A percentile compares a stretch with the other conserved stretches of the same genome.
These are phyloP conservation scores for Homarus gammarus DNA, from an alignment of 2,888 invertebrate genomes.

Conservation along the genomic window DNA sequence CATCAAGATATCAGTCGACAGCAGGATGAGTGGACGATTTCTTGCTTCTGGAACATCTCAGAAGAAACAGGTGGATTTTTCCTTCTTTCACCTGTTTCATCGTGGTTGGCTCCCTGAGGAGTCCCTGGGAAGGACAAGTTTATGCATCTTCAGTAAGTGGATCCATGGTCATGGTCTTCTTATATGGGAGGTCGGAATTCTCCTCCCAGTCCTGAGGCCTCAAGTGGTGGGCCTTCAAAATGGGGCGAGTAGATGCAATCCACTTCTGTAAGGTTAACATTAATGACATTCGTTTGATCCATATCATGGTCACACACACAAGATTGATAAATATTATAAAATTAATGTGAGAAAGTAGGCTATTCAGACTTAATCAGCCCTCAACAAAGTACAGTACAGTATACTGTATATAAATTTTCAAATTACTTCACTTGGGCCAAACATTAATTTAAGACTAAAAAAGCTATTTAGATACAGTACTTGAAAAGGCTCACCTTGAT, in stretches of 20 bases:
- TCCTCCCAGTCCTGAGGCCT: conserved; percentile 74
- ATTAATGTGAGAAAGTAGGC: not conserved
- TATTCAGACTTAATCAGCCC: no score
- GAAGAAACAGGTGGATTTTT: not conserved
- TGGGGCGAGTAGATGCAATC: conserved; percentile 73
- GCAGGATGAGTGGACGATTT: not conserved
- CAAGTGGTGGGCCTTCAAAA: conserved; percentile 75
- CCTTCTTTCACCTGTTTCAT: not conserved
- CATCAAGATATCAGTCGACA: not conserved
- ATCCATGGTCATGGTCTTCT: conserved; percentile 75
- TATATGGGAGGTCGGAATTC: conserved; percentile 70
- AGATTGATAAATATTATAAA: no score
- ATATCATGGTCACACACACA: no score
- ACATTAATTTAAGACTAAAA: no score
- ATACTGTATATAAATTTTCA: no score
- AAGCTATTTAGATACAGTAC: no score
- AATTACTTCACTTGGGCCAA: no score
- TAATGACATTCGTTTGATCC: no score
- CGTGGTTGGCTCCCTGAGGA: not conserved
- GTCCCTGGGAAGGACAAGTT: not conserved
- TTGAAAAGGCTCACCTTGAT: no score
- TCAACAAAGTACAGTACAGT: no score
- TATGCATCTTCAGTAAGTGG: conserved; percentile 69
- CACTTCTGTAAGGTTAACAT: conserved; percentile 62
- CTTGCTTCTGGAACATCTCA: not conserved